A percentile compares a stretch with the other conserved stretches of the same genome.
Conservation (phyloP, 2,113 vertebrate species). For the Pygathrix nemaeus region DNA sequence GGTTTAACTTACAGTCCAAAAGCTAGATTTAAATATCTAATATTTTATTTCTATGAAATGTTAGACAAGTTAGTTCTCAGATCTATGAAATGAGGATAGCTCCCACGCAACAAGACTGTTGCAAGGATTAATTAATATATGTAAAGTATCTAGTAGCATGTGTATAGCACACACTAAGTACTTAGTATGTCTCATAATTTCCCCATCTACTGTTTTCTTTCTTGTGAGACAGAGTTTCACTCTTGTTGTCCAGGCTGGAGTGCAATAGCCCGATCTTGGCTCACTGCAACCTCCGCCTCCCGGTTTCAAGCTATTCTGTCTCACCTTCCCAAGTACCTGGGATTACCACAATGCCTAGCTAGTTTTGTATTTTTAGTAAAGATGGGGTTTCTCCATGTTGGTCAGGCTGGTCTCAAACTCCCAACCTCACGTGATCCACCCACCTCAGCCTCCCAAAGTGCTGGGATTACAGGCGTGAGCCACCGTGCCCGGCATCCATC, state of each 20-base stretch:
- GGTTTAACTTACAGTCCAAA: slow-evolving; percentile 27
- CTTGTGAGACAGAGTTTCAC: neutral
- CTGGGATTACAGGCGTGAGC: neutral
- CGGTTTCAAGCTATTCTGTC: neutral
- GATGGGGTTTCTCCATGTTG: neutral
- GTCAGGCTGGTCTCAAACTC: neutral
- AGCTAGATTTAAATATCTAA: slow-evolving; percentile 30
- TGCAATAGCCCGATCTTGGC: neutral
- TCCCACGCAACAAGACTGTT: neutral
- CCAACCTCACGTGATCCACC: neutral
- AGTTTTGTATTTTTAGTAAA: neutral
- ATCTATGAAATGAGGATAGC: slow-evolving; percentile 27
- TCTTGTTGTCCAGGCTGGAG: neutral
- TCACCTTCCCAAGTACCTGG: neutral
- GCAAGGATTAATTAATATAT: slow-evolving; percentile 41
- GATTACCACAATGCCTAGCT: neutral
- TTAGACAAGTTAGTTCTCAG: slow-evolving; percentile 27
- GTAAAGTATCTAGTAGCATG: neutral
- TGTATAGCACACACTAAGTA: neutral
- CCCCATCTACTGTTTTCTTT: neutral
- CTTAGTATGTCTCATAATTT: slow-evolving; percentile 15
- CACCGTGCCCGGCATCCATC: neutral
- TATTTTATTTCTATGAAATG: slow-evolving; percentile 20
- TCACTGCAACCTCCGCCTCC: neutral
- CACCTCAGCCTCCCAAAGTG: neutral